Conservation (phyloP, 2,113 vertebrate species). For the Oreochromis spilurus region DNA sequence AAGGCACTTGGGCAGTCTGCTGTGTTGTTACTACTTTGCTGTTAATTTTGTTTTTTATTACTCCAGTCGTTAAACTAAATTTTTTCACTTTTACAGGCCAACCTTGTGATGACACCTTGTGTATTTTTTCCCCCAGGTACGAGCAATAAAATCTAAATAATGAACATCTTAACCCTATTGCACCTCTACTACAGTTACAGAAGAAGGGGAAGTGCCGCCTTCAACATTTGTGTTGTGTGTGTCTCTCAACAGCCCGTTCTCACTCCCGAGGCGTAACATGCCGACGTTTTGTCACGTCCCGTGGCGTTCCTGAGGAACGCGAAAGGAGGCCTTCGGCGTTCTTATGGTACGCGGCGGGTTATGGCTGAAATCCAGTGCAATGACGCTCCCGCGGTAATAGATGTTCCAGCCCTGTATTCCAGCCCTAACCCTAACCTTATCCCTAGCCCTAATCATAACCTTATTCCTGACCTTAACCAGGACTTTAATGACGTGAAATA, state of each 20-base stretch:
- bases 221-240: not conserved
- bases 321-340: too few species aligned
- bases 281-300: too few species aligned
- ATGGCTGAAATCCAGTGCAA: too few species aligned
- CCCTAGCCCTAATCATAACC: too few species aligned
- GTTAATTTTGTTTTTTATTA: not conserved
- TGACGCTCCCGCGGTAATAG: too few species aligned
- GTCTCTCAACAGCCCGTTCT: not conserved
- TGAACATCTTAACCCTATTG: not conserved
- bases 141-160: not conserved
- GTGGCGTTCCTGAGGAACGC: too few species aligned
- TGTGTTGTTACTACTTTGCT: fast-evolving
- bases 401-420: too few species aligned
- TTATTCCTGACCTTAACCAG: too few species aligned
- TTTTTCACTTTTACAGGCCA: not conserved
- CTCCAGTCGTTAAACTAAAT: not conserved
- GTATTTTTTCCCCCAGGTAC: fast-evolving
- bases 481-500: too few species aligned
- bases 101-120: not conserved
- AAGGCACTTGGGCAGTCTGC: not conserved
- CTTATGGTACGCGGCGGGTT: too few species aligned
- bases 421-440: too few species aligned
- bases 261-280: too few species aligned
- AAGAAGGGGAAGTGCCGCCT: not conserved
- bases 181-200: not conserved